phyloP scores from a whole-genome alignment of 2,113 vertebrate genomes.

The Syngnathus scovelli region DNA sequence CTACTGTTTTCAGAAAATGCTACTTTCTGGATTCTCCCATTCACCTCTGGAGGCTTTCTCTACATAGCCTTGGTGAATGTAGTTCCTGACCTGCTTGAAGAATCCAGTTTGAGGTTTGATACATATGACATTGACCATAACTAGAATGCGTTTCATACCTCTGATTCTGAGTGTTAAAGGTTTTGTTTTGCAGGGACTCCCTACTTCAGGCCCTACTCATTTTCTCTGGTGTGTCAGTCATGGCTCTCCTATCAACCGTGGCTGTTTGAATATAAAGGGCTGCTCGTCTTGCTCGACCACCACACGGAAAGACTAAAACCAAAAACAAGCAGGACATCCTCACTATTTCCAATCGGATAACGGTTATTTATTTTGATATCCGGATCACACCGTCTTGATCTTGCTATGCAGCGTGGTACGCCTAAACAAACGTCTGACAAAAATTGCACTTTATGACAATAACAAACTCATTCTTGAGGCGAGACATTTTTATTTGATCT shows the following conservation, averaged over 20 bases:
- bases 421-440: slow-evolving; percentile 14
- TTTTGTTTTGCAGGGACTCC: slow-evolving; percentile 74
- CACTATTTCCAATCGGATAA: slow-evolving; percentile 4
- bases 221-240: slow-evolving; percentile 81
- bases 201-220: slow-evolving; percentile 85
- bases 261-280: slow-evolving; percentile 65
- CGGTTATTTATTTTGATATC: slow-evolving; percentile 2
- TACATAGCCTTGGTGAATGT: slow-evolving; percentile 96
- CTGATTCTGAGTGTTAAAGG: neutral
- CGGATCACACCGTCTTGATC: neutral
- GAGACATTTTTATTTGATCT: slow-evolving; percentile 25
- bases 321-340: slow-evolving; percentile 8
- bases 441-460: slow-evolving; percentile 42
- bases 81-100: slow-evolving; percentile 89
- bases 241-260: slow-evolving; percentile 81
- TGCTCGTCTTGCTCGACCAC: slow-evolving; percentile 10
- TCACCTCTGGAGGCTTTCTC: slow-evolving; percentile 93
- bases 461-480: slow-evolving; percentile 5
- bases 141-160: neutral
- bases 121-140: neutral
- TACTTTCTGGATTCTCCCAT: slow-evolving; percentile 91
- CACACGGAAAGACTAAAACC: slow-evolving; percentile 16
- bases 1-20: slow-evolving; percentile 68
- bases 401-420: neutral
- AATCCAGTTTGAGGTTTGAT: slow-evolving; percentile 82